These are phyloP conservation scores for Dryocosmus kuriphilus DNA, from an alignment of 2,888 invertebrate species.

Conservation along the genomic window DNA sequence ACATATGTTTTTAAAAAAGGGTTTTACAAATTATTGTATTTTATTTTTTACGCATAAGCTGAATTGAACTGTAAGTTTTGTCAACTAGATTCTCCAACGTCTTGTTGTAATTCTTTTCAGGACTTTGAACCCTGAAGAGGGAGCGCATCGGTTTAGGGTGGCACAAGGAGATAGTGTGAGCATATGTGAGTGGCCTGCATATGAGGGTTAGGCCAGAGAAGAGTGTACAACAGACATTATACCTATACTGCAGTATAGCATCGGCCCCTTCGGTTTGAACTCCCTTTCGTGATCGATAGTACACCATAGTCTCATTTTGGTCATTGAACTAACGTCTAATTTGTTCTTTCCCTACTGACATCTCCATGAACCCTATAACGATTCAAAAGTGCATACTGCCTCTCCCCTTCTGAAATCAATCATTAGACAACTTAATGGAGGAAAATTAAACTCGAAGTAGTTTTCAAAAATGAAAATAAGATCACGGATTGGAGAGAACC, in stretches of 20 bases:
- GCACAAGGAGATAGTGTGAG: slow-evolving; percentile 1
- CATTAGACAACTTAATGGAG: background rate
- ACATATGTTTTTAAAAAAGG: background rate
- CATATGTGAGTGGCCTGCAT: slow-evolving; percentile 29
- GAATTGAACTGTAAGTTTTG: background rate
- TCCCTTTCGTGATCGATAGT: slow-evolving; percentile 62
- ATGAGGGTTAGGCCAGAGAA: slow-evolving; percentile 8
- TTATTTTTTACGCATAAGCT: too few species aligned
- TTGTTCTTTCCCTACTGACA: slow-evolving; percentile 45
- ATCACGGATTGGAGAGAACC: background rate
- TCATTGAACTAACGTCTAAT: slow-evolving; percentile 65
- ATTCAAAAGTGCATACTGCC: slow-evolving; percentile 39
- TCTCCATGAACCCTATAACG: slow-evolving; percentile 36
- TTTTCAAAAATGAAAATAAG: background rate
- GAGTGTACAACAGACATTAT: slow-evolving; percentile 29
- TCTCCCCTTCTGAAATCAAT: slow-evolving; percentile 45
- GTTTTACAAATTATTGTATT: too few species aligned
- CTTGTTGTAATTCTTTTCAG: background rate
- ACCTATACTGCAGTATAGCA: slow-evolving; percentile 16
- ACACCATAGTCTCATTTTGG: slow-evolving; percentile 66
- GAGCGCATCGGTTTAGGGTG: slow-evolving; percentile 27
- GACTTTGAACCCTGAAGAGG: slow-evolving; percentile 27
- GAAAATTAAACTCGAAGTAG: background rate
- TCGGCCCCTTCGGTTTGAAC: slow-evolving; percentile 50
- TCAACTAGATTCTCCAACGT: background rate